phyloP scores from a whole-genome alignment of 2,888 invertebrate species.

The Melolontha melolontha region DNA sequence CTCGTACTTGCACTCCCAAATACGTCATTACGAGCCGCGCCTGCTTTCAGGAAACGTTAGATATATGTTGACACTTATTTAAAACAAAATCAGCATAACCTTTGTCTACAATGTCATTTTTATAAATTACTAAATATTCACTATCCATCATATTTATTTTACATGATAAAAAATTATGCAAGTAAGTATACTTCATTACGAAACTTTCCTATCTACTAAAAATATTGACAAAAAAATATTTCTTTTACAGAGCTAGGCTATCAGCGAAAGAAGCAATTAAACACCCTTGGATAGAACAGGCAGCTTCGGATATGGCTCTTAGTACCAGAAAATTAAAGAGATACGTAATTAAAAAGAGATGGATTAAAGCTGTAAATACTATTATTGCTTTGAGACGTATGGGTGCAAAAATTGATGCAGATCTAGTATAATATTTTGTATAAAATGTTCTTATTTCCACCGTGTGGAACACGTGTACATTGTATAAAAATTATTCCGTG shows the following conservation, averaged over 20 bases:
- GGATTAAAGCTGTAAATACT: slow-evolving; percentile 91
- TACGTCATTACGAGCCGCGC: no score
- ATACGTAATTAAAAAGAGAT: slow-evolving; percentile 90
- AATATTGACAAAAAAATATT: slow-evolving; percentile 25
- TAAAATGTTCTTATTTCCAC: slow-evolving; percentile 28
- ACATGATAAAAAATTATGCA: neutral
- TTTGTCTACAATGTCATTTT: no score
- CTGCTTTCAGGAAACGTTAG: no score
- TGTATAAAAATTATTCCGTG: slow-evolving; percentile 1
- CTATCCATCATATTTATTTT: no score
- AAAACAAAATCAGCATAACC: no score
- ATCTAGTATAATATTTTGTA: slow-evolving; percentile 48
- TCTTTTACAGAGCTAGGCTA: slow-evolving; percentile 75
- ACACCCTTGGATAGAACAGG: slow-evolving; percentile 83
- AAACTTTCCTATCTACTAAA: no score
- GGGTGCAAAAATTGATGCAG: slow-evolving; percentile 83
- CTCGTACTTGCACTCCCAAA: no score
- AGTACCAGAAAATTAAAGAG: slow-evolving; percentile 85
- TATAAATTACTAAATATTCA: neutral
- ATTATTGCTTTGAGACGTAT: slow-evolving; percentile 88
- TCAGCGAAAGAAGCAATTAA: slow-evolving; percentile 77
- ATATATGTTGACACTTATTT: no score
- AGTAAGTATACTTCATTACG: no score
- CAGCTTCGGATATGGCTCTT: slow-evolving; percentile 76
- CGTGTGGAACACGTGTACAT: slow-evolving; percentile 39